Conservation (phyloP, 2,888 invertebrate species). For the Chaitophorus viminalis region DNA sequence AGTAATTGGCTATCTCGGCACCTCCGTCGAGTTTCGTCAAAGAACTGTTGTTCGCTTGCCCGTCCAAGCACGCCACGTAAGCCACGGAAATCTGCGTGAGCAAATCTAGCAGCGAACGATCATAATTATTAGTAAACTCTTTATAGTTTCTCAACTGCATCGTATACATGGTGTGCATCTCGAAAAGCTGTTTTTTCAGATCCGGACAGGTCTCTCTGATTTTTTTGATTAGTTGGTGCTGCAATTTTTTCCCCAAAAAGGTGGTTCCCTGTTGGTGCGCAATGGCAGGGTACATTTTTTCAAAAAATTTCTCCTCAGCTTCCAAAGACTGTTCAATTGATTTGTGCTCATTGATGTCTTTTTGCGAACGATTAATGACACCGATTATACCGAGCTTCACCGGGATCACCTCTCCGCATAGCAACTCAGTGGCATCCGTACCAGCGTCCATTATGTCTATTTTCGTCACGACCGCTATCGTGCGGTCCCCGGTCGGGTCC, state of each 20-base stretch:
- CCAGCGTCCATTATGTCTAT: constrained; percentile 99
- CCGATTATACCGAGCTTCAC: constrained; percentile 98
- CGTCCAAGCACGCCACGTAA: constrained; percentile 29
- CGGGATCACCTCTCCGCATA: constrained; percentile 96
- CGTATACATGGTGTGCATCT: background rate
- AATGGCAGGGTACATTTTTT: constrained; percentile 1
- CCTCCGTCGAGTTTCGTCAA: background rate
- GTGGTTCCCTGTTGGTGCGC: background rate
- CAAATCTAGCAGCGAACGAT: constrained; percentile 14
- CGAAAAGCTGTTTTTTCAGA: constrained; percentile 13
- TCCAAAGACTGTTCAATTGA: background rate
- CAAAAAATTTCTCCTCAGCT: background rate
- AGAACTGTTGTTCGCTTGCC: background rate
- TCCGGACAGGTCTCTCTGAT: constrained; percentile 13
- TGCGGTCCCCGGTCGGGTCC: constrained; percentile 94
- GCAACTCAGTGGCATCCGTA: constrained; percentile 97
- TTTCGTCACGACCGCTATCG: constrained; percentile 97
- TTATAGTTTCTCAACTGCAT: background rate
- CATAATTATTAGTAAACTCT: constrained; percentile 39
- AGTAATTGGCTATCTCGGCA: constrained; percentile 2
- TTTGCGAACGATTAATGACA: constrained; percentile 96
- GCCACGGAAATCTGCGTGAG: background rate
- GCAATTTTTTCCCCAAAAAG: background rate
- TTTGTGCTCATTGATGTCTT: constrained; percentile 90
- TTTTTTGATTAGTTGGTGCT: background rate